Evolutionary conservation across 2,888 invertebrate genomes (phyloP).

Genomic region (Trypoxylon attenuatum): DNA sequence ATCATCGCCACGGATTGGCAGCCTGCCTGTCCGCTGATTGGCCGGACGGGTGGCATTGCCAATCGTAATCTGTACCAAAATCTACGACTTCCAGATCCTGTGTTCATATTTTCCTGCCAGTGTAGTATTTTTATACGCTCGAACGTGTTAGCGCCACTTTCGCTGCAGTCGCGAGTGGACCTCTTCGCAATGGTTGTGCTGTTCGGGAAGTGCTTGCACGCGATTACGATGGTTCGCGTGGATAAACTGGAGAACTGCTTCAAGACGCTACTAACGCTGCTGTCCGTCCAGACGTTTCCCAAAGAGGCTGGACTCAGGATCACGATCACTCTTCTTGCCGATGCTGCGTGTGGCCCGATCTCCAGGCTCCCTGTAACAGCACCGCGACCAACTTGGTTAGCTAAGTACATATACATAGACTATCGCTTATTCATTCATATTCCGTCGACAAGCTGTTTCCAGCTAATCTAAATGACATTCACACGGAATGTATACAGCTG

Average conservation of each 20-base stretch:
- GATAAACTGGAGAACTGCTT: constrained; percentile 73
- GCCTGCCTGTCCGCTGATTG: constrained; percentile 48
- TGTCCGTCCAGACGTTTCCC: constrained; percentile 75
- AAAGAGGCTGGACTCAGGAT: constrained; percentile 75
- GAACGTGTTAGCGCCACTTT: constrained; percentile 72
- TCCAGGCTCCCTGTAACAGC: constrained; percentile 78
- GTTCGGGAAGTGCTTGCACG: constrained; percentile 74
- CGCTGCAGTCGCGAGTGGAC: constrained; percentile 75
- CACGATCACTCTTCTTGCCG: constrained; percentile 76
- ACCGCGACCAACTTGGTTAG: too few species aligned
- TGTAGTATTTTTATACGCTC: constrained; percentile 62
- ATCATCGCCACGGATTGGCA: constrained; percentile 71
- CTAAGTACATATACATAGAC: too few species aligned
- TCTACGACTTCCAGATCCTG: constrained; percentile 75
- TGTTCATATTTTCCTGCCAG: constrained; percentile 54
- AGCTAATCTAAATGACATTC: too few species aligned
- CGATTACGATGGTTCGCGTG: constrained; percentile 70
- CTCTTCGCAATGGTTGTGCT: constrained; percentile 70
- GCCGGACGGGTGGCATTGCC: constrained; percentile 77
- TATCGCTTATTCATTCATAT: too few species aligned
- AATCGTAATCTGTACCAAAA: constrained; percentile 82
- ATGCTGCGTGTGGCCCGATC: constrained; percentile 76
- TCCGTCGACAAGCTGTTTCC: too few species aligned
- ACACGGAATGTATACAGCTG: too few species aligned
- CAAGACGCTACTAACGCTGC: constrained; percentile 71